Evolutionary conservation across 2,113 vertebrate genomes (phyloP), one percentile per base, ranked within the genome.

Genomic region (Trogon surrucura): DNA sequence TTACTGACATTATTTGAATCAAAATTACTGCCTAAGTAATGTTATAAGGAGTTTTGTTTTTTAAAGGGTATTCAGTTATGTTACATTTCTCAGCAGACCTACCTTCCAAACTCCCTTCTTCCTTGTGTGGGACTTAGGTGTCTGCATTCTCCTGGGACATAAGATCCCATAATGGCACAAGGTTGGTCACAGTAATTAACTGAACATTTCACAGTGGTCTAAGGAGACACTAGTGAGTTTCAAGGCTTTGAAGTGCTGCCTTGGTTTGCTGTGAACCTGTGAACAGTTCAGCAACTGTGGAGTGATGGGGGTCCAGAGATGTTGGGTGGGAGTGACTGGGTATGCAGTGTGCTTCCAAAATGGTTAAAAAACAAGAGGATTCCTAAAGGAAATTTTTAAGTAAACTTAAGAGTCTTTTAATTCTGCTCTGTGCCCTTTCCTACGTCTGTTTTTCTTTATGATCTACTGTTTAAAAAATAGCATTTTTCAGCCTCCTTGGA

Each of bases 1-100:
- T 80, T 97, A 93, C 89, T 96, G 95, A 94, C 95, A 94, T 96
- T 93, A 93, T 92, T 96, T 86, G 91, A 96, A 91, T 96, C 22
- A 78, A 96, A 96, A 96, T 95, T 90, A 85, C 96, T 84, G 91
- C 78, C 87, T 93, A 95, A 93, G 90, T 95, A 92, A 71, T 19
- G 30, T 41, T 89, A 61, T 57, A 89, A 92, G 84, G 75, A 83
- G 32, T 83, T 93, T 82, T 88, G 56, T 96, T 80, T 96, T 95
- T 93, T 74, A 96, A 91, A 94, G 73, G 54, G 82, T 81, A 51
- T 88, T 80, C 71, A 92, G 80, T 91, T 85, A 78, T 93, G 32
- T 48, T 80, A 45, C 38, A 75, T 84, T 89, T 84, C 62, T 93
- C 73, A 41, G 38, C 86, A 89, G 70, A 57, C 80, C 3, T 45